Evolutionary conservation across 2,888 invertebrate species (phyloP), one percentile per base, ranked within the genome.

Genomic region (Callyntrura guangdongensis): DNA sequence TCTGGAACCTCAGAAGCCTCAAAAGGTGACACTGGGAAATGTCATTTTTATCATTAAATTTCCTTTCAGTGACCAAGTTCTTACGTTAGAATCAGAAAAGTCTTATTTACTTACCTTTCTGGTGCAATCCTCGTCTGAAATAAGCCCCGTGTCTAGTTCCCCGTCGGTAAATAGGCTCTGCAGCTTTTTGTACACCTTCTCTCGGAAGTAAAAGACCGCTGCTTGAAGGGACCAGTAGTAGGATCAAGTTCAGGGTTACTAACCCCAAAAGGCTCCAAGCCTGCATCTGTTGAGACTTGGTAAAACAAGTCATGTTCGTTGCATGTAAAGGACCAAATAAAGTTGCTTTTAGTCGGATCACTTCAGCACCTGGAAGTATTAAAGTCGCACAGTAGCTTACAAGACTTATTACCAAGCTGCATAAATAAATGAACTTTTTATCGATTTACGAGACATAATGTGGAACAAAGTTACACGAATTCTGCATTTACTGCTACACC

Each of bases 1-100:
- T 86, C 86, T 14, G 93, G 91, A n/a, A 93, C 92, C 64, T 91
- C 86, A 20, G 91, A 87, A 1, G 82, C 79, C 6, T 22, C 9
- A 56, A 79, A 85, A 17, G 77, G 20, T 1, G 87, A 87, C 36
- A 27, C 87, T 81, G 59, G 5, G 20, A 12, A 12, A n/a, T n/a
- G n/a, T n/a, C n/a, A n/a, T n/a, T n/a, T n/a, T n/a, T n/a, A n/a
- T n/a, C n/a, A n/a, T n/a, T n/a, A n/a, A n/a, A n/a, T n/a, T n/a
- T n/a, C n/a, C n/a, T n/a, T n/a, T n/a, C n/a, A n/a, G n/a, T n/a
- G n/a, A n/a, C n/a, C n/a, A n/a, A n/a, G n/a, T n/a, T n/a, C n/a
- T n/a, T n/a, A n/a, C n/a, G n/a, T n/a, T n/a, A n/a, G n/a, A n/a
- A n/a, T n/a, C n/a, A n/a, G n/a, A n/a, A n/a, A n/a, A n/a, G n/a